These are phyloP conservation scores for Drosophila arawakana DNA, from an alignment of 1,140 invertebrate genomes.

Conservation along the genomic window DNA sequence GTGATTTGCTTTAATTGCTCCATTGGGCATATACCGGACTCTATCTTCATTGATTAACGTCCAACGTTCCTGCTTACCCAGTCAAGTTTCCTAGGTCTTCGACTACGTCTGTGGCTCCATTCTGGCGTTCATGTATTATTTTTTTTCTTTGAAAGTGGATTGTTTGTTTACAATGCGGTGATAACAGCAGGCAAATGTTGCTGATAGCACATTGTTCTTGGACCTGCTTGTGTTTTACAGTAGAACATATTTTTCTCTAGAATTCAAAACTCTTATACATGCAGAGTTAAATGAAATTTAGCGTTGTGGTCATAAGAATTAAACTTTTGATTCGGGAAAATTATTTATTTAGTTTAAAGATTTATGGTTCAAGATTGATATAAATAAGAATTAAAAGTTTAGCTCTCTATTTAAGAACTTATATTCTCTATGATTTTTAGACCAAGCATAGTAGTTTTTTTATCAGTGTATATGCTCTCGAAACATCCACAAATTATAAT, in stretches of 20 bases:
- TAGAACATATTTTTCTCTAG: background rate
- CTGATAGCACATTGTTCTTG: constrained; percentile 25
- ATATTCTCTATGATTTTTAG: no score
- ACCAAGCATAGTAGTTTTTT: no score
- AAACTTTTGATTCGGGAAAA: background rate
- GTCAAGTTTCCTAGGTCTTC: background rate
- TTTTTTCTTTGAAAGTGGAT: constrained; percentile 6
- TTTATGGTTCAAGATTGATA: no score
- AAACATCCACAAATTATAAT: background rate
- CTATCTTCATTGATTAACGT: constrained; percentile 13
- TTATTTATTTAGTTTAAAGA: no score
- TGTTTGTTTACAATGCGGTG: constrained; percentile 28
- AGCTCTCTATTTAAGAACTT: no score
- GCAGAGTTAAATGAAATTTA: no score
- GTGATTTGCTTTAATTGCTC: constrained; percentile 20
- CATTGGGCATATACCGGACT: constrained; percentile 9
- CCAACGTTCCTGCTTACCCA: constrained; percentile 1
- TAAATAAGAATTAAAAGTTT: no score
- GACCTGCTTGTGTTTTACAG: constrained; percentile 10
- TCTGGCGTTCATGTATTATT: constrained; percentile 10
- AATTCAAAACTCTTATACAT: background rate
- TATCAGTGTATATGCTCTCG: background rate
- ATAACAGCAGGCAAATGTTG: constrained; percentile 20
- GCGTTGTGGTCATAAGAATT: no score
- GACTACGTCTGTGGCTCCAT: constrained; percentile 15